Percentiles rank a stretch among this genome's conserved stretches.
phyloP scores from a whole-genome alignment of 2,888 invertebrate species.

The Erebia palarica region DNA sequence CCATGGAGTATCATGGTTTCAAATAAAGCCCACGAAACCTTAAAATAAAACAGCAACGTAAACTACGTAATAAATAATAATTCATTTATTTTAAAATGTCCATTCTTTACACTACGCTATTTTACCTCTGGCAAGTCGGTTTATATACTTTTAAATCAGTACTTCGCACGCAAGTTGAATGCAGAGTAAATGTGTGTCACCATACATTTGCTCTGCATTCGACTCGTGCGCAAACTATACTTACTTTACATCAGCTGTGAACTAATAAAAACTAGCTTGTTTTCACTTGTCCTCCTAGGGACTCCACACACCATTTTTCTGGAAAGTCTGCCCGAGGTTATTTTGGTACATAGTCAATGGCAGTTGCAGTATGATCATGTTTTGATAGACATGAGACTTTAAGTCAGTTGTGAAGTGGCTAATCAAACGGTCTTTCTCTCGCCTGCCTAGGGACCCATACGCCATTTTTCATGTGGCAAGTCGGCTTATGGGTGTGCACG shows the following conservation, averaged over 20 bases:
- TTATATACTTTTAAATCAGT: background rate
- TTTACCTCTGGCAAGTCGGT: background rate
- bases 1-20: no score
- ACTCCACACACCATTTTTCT: background rate
- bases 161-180: no score
- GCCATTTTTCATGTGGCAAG: background rate
- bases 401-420: constrained; percentile 27
- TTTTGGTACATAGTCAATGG: background rate
- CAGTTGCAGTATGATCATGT: background rate
- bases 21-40: background rate
- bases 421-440: background rate
- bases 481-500: constrained; percentile 4
- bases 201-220: no score
- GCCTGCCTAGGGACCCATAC: constrained; percentile 5
- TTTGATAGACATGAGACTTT: background rate
- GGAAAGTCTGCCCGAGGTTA: background rate
- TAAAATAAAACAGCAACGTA: background rate
- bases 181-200: no score
- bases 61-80: background rate
- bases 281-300: background rate
- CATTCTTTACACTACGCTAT: background rate
- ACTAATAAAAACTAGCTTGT: background rate
- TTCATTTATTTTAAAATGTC: background rate
- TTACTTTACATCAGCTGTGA: no score
- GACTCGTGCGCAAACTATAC: no score